Evolutionary conservation across 2,113 vertebrate genomes (phyloP).

Genomic region (Cardinalis cardinalis): DNA sequence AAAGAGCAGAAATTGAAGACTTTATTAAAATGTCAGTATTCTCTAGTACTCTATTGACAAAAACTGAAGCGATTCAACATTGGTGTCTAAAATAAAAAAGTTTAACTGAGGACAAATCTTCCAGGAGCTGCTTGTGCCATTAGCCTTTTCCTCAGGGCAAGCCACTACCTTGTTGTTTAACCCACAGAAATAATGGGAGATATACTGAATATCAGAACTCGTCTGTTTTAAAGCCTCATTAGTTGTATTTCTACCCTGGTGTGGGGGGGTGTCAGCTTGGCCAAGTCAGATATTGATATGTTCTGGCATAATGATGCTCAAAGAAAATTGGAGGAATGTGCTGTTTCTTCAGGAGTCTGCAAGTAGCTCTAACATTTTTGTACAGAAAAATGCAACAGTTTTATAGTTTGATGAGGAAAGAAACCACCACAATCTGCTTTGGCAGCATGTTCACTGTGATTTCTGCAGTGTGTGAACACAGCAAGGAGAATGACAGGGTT

Average conservation of each 20-base stretch:
- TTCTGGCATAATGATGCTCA: not conserved
- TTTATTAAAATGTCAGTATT: not conserved
- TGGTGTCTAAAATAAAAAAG: not conserved
- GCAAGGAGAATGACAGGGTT: not conserved
- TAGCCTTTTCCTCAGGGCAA: not conserved
- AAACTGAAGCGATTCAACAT: not conserved
- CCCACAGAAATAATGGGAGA: not conserved
- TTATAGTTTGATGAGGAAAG: constrained; percentile 12
- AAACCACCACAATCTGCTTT: constrained; percentile 43
- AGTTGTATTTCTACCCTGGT: not conserved
- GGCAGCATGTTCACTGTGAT: constrained; percentile 17
- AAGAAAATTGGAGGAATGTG: not conserved
- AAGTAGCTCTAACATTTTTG: constrained; percentile 22
- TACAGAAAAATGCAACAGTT: constrained; percentile 14
- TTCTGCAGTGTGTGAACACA: constrained; percentile 38
- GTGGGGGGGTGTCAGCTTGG: not conserved
- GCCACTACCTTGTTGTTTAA: not conserved
- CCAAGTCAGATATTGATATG: not conserved
- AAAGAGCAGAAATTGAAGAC: not conserved
- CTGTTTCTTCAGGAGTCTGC: not conserved
- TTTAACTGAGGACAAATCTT: not conserved
- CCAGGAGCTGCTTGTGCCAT: not conserved
- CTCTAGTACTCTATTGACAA: not conserved
- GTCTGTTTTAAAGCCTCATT: not conserved
- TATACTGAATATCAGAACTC: not conserved